Base-by-base conservation (phyloP, 2,797 vertebrate species). In the Propithecus perrieri region DNA sequence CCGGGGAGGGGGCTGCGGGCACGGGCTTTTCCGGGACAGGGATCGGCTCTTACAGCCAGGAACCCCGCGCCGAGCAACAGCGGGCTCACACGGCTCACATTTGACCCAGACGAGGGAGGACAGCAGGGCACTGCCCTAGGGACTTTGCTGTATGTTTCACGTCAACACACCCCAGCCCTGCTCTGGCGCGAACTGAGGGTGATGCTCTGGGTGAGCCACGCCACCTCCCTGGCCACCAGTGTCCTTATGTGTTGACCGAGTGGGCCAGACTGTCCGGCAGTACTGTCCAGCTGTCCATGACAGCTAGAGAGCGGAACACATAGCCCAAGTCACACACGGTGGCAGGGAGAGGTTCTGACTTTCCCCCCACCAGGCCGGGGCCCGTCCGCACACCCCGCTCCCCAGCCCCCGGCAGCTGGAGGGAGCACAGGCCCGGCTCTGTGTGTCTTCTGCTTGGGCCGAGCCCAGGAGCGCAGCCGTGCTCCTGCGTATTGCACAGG, bases 1-100 rank as follows among this genome's bases (percentile, higher is more conserved):
- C 5, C 2, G 6, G 46, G 18, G n/a, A 30, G 17, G 3, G 20
- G 13, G n/a, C 69, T 20, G n/a, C 0, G 11, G 63, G 2, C 30
- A 6, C 0, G 12, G 53, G 17, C 14, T 61, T 61, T 63, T 8
- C 12, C 14, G 35, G 12, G 83, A 10, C 48, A n/a, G n/a, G 26
- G 46, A 30, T 18, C 5, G 4, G 14, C 83, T 24, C 55, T 41
- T 48, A n/a, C 6, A 5, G n/a, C 38, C 6, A 13, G 83, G 15
- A 84, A 22, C 59, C 35, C 18, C 20, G 61, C 71, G 20, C 8
- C 33, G 1, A n/a, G 59, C 69, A 57, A 22, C 0, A 28, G 69
- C 28, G 28, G 81, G 48, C 30, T 41, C 38, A 24, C 38, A 35
- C 26, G 33, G 7, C 26, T 91, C 84, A 20, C 35, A 28, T 14